These are phyloP conservation scores for Cordilura impudica DNA, from an alignment of 2,888 invertebrate species.

Conservation along the genomic window DNA sequence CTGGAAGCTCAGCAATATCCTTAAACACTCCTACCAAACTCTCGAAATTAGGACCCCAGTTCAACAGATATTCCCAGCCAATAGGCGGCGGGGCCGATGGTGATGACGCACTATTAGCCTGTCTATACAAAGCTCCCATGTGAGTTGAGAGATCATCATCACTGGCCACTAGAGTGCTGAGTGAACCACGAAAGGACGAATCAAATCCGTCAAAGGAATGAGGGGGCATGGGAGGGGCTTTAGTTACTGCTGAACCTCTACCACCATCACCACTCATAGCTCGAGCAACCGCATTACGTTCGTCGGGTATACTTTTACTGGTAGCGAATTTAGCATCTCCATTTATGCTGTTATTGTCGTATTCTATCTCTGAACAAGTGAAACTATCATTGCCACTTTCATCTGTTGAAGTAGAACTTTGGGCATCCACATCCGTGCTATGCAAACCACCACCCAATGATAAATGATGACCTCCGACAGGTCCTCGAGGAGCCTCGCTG, in stretches of 20 bases:
- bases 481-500: conserved; percentile 87
- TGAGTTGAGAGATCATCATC: conserved; percentile 93
- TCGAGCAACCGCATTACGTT: conserved; percentile 80
- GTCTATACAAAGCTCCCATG: conserved; percentile 88
- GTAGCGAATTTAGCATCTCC: conserved; percentile 86
- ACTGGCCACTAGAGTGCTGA: conserved; percentile 95
- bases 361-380: conserved; percentile 98
- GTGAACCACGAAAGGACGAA: conserved; percentile 94
- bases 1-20: conserved; percentile 96
- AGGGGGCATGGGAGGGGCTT: conserved; percentile 83
- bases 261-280: conserved; percentile 80
- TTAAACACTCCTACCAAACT: conserved; percentile 96
- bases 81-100: conserved; percentile 88
- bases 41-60: conserved; percentile 98
- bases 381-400: conserved; percentile 98
- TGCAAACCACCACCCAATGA: conserved; percentile 83
- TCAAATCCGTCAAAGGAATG: conserved; percentile 94
- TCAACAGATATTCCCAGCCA: conserved; percentile 95
- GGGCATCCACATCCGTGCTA: conserved; percentile 85
- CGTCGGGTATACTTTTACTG: conserved; percentile 82
- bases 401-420: conserved; percentile 90
- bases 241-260: conserved; percentile 83
- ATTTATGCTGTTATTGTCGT: conserved; percentile 91
- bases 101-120: conserved; percentile 84
- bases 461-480: conserved; percentile 83